A percentile compares a stretch with the other conserved stretches of the same genome.
These are phyloP conservation scores for Oreochromis grahami DNA, from an alignment of 2,797 vertebrate species.

Conservation along the genomic window DNA sequence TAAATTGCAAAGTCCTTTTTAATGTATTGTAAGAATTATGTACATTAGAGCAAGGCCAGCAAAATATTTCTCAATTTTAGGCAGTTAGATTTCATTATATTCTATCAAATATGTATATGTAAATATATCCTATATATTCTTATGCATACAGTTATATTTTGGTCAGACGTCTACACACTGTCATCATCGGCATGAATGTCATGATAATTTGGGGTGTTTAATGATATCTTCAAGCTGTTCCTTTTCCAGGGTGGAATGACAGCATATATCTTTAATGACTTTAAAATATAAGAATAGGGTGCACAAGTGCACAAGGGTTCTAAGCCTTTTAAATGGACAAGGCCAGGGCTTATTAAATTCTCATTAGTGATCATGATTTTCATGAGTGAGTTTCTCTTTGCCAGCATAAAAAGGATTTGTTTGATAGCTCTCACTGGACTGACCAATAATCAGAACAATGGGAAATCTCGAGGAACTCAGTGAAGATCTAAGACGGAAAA, in stretches of 20 bases:
- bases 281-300: background rate
- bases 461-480: background rate
- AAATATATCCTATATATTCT: background rate
- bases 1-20: background rate
- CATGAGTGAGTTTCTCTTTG: background rate
- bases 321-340: background rate
- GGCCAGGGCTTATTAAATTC: background rate
- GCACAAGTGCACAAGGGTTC: background rate
- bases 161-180: background rate
- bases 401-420: background rate
- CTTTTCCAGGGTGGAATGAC: background rate
- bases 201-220: background rate
- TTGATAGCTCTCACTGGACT: background rate
- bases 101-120: background rate
- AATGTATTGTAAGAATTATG: background rate
- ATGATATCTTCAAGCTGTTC: background rate
- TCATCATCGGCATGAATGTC: background rate
- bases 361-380: background rate
- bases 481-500: background rate
- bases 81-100: background rate
- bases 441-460: background rate
- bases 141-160: background rate
- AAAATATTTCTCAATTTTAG: background rate
- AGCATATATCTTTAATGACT: background rate
- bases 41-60: background rate